A percentile compares a stretch with the other conserved stretches of the same genome.
These are phyloP conservation scores for Cheilosia impressa DNA, from an alignment of 2,888 invertebrate genomes.

Conservation along the genomic window DNA sequence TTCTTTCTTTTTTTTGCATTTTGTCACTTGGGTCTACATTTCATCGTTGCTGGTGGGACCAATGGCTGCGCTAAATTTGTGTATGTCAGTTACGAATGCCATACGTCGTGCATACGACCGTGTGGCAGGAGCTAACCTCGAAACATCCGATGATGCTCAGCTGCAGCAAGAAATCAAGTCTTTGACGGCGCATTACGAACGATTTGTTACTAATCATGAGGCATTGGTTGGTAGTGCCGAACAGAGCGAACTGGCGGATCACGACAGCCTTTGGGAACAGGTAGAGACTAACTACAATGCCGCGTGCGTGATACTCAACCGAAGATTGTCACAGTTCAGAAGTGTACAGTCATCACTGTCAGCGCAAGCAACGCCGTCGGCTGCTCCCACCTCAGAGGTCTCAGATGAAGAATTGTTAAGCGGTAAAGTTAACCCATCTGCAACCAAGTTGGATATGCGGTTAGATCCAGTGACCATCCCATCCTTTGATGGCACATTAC, in stretches of 20 bases:
- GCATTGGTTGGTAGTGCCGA: too few relatives aligned
- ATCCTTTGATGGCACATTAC: neutral
- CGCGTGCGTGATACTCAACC: neutral
- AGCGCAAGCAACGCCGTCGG: neutral
- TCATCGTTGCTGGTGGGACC: neutral
- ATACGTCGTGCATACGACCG: neutral
- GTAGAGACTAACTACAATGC: neutral
- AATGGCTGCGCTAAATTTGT: constrained; percentile 21
- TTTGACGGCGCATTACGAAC: too few relatives aligned
- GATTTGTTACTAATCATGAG: too few relatives aligned
- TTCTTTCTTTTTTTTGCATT: neutral
- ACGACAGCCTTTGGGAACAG: too few relatives aligned
- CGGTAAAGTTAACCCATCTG: neutral
- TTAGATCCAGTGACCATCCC: constrained; percentile 31
- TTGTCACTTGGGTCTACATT: neutral
- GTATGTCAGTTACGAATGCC: neutral
- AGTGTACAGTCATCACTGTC: too few relatives aligned
- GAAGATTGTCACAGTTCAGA: neutral
- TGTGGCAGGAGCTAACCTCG: too few relatives aligned
- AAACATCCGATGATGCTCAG: too few relatives aligned
- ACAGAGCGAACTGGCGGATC: too few relatives aligned
- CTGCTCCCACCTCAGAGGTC: neutral
- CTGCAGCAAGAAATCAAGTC: too few relatives aligned
- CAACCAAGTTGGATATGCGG: neutral
- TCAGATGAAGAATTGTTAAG: neutral